Evolutionary conservation across 2,888 invertebrate species (phyloP).

Genomic region (Yponomeuta plumbellus): DNA sequence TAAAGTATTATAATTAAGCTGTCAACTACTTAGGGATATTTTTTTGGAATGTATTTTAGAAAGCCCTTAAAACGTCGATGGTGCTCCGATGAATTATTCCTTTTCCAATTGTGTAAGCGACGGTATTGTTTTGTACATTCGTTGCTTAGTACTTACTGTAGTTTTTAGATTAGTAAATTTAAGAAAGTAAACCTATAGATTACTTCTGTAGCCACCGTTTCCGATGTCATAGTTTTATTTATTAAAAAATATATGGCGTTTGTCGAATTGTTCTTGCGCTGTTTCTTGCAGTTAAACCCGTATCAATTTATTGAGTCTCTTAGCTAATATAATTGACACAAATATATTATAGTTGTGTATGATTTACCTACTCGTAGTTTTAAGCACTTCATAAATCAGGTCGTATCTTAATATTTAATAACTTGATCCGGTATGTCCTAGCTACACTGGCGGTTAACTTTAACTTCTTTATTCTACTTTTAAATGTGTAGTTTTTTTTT

Average conservation of each 20-base stretch:
- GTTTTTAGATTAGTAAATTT: not conserved
- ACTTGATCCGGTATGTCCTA: not conserved
- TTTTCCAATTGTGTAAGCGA: not conserved
- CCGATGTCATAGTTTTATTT: not conserved
- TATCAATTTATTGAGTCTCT: too few species aligned
- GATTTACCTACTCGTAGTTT: too few species aligned
- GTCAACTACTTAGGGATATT: not conserved
- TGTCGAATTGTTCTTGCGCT: not conserved
- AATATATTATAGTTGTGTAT: too few species aligned
- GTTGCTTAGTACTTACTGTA: constrained; percentile 8
- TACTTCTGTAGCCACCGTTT: not conserved
- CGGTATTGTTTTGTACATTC: constrained; percentile 3
- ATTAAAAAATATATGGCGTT: not conserved
- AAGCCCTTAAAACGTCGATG: not conserved
- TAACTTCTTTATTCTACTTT: not conserved
- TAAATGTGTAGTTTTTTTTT: constrained; percentile 20
- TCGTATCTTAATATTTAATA: not conserved
- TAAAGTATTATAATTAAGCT: not conserved
- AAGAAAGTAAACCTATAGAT: not conserved
- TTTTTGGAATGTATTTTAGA: not conserved
- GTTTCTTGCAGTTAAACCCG: too few species aligned
- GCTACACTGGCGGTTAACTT: not conserved
- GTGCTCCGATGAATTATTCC: constrained; percentile 1
- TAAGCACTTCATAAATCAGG: too few species aligned
- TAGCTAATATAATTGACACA: too few species aligned